Conservation (phyloP, 2,113 vertebrate species). For the Odobenus rosmarus region DNA sequence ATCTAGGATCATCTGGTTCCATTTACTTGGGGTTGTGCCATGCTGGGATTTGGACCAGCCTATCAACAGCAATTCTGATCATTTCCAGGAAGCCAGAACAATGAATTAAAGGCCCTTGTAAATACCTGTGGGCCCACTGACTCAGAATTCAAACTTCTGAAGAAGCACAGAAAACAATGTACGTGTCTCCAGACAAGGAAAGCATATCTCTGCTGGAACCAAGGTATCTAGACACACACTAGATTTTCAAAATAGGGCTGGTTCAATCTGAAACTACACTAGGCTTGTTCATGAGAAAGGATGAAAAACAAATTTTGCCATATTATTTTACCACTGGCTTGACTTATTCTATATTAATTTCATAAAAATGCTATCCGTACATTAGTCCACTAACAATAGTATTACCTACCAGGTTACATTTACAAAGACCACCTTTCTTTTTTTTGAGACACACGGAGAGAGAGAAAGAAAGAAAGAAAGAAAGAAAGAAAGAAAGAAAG, state of each 20-base stretch:
- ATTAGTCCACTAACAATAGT: background rate
- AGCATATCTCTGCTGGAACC: background rate
- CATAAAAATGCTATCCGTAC: background rate
- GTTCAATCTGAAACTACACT: background rate
- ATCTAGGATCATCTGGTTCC: background rate
- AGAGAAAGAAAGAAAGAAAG: too few species aligned
- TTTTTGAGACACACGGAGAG: too few species aligned
- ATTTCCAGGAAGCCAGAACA: constrained; percentile 5
- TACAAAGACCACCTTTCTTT: constrained; percentile 32
- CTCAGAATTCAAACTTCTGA: background rate
- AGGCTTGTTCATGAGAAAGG: constrained; percentile 16
- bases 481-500: too few species aligned
- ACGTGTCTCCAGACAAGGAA: background rate
- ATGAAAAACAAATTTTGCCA: constrained; percentile 17
- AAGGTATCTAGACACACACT: background rate
- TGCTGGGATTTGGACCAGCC: background rate
- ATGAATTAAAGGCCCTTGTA: background rate
- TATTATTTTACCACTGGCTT: constrained; percentile 12
- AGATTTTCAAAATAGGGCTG: background rate
- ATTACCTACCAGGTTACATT: background rate
- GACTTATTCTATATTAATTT: background rate
- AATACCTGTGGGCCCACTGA: background rate
- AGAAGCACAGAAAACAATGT: background rate
- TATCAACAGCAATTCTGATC: background rate
- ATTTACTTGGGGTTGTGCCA: background rate